phyloP scores from a whole-genome alignment of 2,113 vertebrate genomes.

The Bostrychus sinensis region DNA sequence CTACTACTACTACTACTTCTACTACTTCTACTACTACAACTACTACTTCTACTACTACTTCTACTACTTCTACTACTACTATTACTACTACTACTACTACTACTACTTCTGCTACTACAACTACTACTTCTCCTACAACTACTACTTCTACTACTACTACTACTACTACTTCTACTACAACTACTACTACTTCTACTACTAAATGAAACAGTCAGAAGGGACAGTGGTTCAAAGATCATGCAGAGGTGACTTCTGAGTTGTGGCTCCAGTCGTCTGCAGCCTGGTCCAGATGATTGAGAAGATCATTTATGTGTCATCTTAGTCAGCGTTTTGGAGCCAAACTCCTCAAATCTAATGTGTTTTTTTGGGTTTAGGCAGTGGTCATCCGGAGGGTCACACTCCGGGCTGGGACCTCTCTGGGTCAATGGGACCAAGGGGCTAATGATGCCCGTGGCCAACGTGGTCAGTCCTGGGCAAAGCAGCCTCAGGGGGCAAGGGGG shows the following conservation, averaged over 20 bases:
- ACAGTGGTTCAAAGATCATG: not conserved
- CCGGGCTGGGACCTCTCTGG: constrained; percentile 26
- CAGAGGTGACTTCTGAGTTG: not conserved
- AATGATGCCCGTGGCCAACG: constrained; percentile 33
- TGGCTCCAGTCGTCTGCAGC: not conserved
- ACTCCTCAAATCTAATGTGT: not conserved
- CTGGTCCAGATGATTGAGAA: not conserved
- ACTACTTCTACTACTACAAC: too few species aligned
- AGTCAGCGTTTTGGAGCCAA: constrained; percentile 23
- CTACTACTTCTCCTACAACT: too few species aligned
- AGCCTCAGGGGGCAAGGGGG: constrained; percentile 12
- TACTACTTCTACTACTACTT: too few species aligned
- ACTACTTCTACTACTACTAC: too few species aligned
- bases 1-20: too few species aligned
- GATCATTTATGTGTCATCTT: not conserved
- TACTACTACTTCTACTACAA: too few species aligned
- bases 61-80: too few species aligned
- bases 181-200: too few species aligned
- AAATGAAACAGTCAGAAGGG: too few species aligned
- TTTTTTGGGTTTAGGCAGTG: constrained; percentile 22
- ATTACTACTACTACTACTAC: too few species aligned
- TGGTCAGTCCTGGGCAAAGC: constrained; percentile 62
- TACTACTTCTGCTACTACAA: too few species aligned
- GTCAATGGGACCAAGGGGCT: constrained; percentile 55
- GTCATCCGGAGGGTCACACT: constrained; percentile 52